Evolutionary conservation across 2,113 vertebrate species (phyloP).

Genomic region (Ochotona princeps): DNA sequence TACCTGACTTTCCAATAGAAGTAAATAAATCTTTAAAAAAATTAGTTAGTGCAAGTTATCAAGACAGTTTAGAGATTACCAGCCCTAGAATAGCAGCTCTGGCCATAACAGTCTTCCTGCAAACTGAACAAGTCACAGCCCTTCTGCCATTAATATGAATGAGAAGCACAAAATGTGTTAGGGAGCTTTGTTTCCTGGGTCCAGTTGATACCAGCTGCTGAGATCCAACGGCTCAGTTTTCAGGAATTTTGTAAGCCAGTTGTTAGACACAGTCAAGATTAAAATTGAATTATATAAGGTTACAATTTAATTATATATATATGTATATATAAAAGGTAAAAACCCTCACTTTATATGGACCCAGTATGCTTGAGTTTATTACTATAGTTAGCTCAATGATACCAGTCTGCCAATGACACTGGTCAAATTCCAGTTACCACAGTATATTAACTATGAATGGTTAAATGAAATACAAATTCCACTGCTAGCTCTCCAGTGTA

Average conservation of each 20-base stretch:
- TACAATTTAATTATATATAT: background rate
- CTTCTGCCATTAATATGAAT: background rate
- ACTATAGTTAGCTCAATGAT: background rate
- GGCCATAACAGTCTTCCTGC: background rate
- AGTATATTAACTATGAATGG: background rate
- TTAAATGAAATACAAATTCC: background rate
- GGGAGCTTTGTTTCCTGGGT: background rate
- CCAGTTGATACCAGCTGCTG: background rate
- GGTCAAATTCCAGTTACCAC: background rate
- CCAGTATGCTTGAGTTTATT: background rate
- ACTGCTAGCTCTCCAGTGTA: background rate
- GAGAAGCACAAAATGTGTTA: background rate
- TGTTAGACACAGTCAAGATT: conserved; percentile 43
- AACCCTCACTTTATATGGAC: background rate
- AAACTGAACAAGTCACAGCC: background rate
- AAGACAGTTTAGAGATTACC: background rate
- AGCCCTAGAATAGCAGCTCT: background rate
- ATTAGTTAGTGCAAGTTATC: background rate
- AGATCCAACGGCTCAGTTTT: background rate
- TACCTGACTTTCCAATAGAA: no score
- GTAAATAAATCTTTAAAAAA: no score
- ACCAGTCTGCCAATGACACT: background rate
- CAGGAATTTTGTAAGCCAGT: conserved; percentile 25
- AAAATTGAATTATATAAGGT: conserved; percentile 2
- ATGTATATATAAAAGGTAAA: conserved; percentile 29